Evolutionary conservation across 2,797 vertebrate species (phyloP), one percentile per base, ranked within the genome.

Genomic region (Arctocebus calabarensis): DNA sequence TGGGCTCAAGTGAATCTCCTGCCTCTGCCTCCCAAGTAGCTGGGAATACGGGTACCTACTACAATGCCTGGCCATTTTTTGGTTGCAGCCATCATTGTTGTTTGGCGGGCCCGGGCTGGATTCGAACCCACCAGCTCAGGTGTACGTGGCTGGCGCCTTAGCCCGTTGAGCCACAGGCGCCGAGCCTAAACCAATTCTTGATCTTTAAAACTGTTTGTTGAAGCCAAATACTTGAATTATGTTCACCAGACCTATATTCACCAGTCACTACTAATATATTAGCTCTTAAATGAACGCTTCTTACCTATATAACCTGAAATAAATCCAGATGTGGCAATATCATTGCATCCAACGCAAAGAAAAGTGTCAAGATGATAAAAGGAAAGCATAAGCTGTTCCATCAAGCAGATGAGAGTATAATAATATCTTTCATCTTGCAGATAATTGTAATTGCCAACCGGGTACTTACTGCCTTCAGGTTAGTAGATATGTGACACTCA

Each of bases 391-490:
- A 25, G 20, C 43, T 48, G n/a, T 74, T 94, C 43, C 55, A 7
- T 85, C 81, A 85, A 84, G 40, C 22, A 71, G 59, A 70, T 68
- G 88, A 88, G 23, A 29, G 8, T 11, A 37, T 7, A 71, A 64
- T n/a, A 40, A 55, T 10, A 74, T 73, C 83, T 94, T 83, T 62
- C 43, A 70, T 57, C 40, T 68, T 10, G 0, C 83, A 85, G 40
- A 59, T 90, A 91, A 97, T 96, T 90, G 96, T 66, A 96, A 66
- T 84, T 89, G 88, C 91, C 75, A 77, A 37, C 73, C 94, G 89
- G 90, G 23, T 94, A 94, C 34, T 74, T 73, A 27, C 66, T 88
- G 94, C 93, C 92, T 97, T 96, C 90, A 96, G 87, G 88, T 97
- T 82, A 95, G 82, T 85, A 96, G 94, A 90, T 92, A 94, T 13